A percentile compares a stretch with the other conserved stretches of the same genome.
These are phyloP conservation scores for Drosophila putrida DNA, from an alignment of 2,888 invertebrate genomes.

Conservation along the genomic window DNA sequence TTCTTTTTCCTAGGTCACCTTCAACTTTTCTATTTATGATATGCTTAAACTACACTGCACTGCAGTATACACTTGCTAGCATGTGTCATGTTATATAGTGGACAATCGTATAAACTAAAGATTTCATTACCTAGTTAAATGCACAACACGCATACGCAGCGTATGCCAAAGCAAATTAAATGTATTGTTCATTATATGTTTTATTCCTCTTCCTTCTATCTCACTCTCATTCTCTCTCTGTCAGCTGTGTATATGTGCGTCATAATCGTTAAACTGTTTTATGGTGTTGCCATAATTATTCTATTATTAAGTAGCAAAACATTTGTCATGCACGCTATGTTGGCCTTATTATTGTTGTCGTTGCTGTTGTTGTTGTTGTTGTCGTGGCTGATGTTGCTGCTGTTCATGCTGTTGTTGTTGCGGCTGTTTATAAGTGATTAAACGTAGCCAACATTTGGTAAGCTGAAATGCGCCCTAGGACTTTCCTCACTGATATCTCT, in stretches of 20 bases:
- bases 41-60: not conserved
- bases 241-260: slow-evolving; percentile 42
- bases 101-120: slow-evolving; percentile 10
- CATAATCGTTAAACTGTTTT: slow-evolving; percentile 77
- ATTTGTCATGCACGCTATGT: slow-evolving; percentile 74
- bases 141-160: slow-evolving; percentile 43
- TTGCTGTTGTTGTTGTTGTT: slow-evolving; percentile 19
- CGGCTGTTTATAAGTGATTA: slow-evolving; percentile 77
- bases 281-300: slow-evolving; percentile 78
- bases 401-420: slow-evolving; percentile 29
- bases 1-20: not conserved
- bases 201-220: not conserved
- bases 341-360: slow-evolving; percentile 40
- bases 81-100: slow-evolving; percentile 5
- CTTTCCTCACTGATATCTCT: slow-evolving; percentile 31
- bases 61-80: not conserved
- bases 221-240: not conserved
- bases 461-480: slow-evolving; percentile 56
- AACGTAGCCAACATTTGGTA: slow-evolving; percentile 61
- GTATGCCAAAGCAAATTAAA: slow-evolving; percentile 29
- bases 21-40: not conserved
- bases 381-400: slow-evolving; percentile 24
- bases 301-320: slow-evolving; percentile 79
- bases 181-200: slow-evolving; percentile 15
- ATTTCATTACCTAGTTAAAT: slow-evolving; percentile 17